Base-by-base conservation (phyloP, 2,888 invertebrate species). In the Sisyra terminalis region DNA sequence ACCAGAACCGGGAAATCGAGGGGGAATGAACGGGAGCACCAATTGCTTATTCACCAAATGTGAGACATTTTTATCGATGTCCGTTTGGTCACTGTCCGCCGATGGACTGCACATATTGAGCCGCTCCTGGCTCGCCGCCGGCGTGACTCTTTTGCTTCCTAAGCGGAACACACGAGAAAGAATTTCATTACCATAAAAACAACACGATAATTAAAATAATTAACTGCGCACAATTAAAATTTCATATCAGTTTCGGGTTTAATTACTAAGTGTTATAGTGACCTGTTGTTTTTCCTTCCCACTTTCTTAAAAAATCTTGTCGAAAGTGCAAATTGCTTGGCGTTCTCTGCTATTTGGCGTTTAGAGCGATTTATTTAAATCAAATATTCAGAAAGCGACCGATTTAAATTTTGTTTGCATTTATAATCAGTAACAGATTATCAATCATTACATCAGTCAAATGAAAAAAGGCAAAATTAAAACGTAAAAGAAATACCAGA, bases 1-100 rank as follows among this genome's bases (percentile, higher is more conserved):
- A 16, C 59, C 56, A 32, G 62, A 61, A 45, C 67, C 66, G 43
- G 84, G 82, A 66, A 92, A 92, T 63, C 85, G 83, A 45, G 92
- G 90, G 46, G 89, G 90, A 57, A 92, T 80, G 69, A 92, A 90
- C 49, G 90, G 86, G 51, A 88, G 67, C 51, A 78, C 86, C 59
- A 86, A 73, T 62, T 87, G 87, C 64, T 82, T 85, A 68, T 83
- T 84, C 56, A 84, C 80, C 65, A 83, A 71, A 69, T 80, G 78
- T 17, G 54, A 57, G 54, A 67, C 65, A 41, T 52, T 50, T 57
- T 64, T 68, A 51, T 66, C 59, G 53, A 67, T 69, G 57, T 70
- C 70, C 57, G 67, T 48, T 56, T 56, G 57, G 54, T 61, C 60
- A 50, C 51, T 52, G 48, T 63, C 62, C 46, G 56, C 55, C 47